Evolutionary conservation across 2,888 invertebrate genomes (phyloP), one percentile per base, ranked within the genome.

Genomic region (Yponomeuta plumbellus): DNA sequence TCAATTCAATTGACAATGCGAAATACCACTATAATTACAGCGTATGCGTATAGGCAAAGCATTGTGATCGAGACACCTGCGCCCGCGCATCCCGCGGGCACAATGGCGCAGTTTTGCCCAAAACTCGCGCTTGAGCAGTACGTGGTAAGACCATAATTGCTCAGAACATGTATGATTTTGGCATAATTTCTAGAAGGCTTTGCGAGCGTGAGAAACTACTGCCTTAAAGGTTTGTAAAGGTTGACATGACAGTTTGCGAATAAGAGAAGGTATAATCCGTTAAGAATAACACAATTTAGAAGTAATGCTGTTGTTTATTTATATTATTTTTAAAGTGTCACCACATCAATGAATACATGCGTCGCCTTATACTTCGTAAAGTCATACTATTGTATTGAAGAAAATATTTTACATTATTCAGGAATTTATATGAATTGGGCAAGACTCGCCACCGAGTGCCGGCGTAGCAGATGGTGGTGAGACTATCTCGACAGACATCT

Each of bases 21-120:
- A 71, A 74, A 76, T 77, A 76, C 76, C 79, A 75, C 70, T 68
- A 77, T 80, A 85, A 85, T 85, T 81, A 79, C 72, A 67, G 70
- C 69, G 63, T 66, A 71, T 71, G 65, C 71, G 69, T 52, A 52
- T 13, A 52, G 44, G 44, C 44, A 52, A 17, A 52, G 69, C 56
- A 69, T 70, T 68, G 66, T 59, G 65, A 67, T 73, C 66, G 70
- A 71, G 75, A 76, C 89, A 88, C 86, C 86, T 88, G 88, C 86
- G 78, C 74, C 66, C 65, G 73, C 77, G 78, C 76, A 75, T 75
- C 73, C 66, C 66, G 20, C 65, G 26, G 34, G 52, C 52, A 62
- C 64, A 65, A 61, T 13, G 13, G 26, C n/a, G 26, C 34, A 8
- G 34, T 63, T 59, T 64, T 64, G 26, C 17, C 17, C 58, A 40